These are phyloP conservation scores for Mya arenaria DNA, from an alignment of 1,140 invertebrate genomes.

Conservation along the genomic window DNA sequence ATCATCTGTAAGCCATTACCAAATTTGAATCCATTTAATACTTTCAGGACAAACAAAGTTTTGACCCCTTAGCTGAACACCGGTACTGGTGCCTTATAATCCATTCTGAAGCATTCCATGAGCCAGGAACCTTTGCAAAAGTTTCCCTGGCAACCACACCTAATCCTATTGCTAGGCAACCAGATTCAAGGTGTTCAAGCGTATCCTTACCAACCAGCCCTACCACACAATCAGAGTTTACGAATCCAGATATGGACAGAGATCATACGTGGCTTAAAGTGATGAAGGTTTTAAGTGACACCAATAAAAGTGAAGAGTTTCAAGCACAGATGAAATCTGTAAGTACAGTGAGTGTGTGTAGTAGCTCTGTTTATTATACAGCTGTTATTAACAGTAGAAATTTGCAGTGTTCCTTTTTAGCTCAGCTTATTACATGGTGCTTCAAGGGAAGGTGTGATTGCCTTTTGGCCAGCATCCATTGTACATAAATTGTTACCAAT, in stretches of 20 bases:
- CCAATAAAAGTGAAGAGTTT: constrained; percentile 3
- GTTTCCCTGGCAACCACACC: not conserved
- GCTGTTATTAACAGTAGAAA: too few relatives aligned
- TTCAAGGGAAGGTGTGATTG: too few relatives aligned
- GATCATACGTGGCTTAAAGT: constrained; percentile 17
- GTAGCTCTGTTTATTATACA: too few relatives aligned
- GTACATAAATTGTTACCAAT: too few relatives aligned
- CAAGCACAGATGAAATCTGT: constrained; percentile 28
- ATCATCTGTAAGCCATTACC: not conserved
- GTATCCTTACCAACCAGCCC: too few relatives aligned
- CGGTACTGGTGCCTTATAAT: constrained; percentile 68
- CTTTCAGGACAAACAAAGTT: constrained; percentile 48
- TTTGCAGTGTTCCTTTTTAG: too few relatives aligned
- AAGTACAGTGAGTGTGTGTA: too few relatives aligned
- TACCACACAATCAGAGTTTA: not conserved
- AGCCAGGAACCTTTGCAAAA: not conserved
- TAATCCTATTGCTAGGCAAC: too few relatives aligned
- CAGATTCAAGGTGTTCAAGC: not conserved
- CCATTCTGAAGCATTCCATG: not conserved
- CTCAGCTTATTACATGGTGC: too few relatives aligned
- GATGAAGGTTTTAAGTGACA: constrained; percentile 10
- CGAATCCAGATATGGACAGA: not conserved
- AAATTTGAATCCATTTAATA: not conserved
- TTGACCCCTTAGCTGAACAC: constrained; percentile 66
- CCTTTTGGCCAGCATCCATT: too few relatives aligned